A percentile compares a stretch with the other conserved stretches of the same genome.
These are phyloP conservation scores for Sylvilagus bachmani DNA, from an alignment of 2,113 vertebrate genomes.

Conservation along the genomic window DNA sequence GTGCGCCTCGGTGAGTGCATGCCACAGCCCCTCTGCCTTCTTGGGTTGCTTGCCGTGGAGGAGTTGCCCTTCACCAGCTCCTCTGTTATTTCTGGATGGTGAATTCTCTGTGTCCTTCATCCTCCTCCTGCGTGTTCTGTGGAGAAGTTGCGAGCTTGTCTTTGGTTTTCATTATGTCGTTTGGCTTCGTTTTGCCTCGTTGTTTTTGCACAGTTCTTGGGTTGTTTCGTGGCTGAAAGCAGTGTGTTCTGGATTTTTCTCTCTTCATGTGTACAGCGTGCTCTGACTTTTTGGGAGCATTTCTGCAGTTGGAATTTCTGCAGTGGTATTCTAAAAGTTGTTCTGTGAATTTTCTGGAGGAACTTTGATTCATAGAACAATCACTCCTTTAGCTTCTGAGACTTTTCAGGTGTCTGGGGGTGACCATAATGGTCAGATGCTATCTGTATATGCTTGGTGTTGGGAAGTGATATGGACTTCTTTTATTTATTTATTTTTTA, in stretches of 20 bases:
- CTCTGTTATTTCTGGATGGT: background rate
- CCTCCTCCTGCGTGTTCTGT: background rate
- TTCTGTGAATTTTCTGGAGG: background rate
- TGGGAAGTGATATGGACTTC: background rate
- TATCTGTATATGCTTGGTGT: background rate
- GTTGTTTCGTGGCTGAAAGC: conserved; percentile 7
- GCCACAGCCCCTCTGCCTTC: background rate
- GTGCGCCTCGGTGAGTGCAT: too few species aligned
- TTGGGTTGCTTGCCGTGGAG: background rate
- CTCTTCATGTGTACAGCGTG: background rate
- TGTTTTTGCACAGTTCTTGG: conserved; percentile 8
- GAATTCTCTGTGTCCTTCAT: background rate
- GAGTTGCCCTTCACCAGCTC: background rate
- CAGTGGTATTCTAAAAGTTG: background rate
- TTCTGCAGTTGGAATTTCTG: conserved; percentile 34
- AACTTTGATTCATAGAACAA: background rate
- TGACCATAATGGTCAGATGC: background rate
- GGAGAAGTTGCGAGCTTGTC: background rate
- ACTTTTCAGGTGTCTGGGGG: background rate
- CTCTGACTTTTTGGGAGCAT: background rate
- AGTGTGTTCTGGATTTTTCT: conserved; percentile 1
- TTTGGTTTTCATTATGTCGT: background rate
- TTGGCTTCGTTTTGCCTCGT: background rate
- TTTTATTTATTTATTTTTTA: background rate
- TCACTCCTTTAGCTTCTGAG: background rate